These are phyloP conservation scores for Drosophila peninsularis DNA, from an alignment of 2,888 invertebrate genomes.

Conservation along the genomic window DNA sequence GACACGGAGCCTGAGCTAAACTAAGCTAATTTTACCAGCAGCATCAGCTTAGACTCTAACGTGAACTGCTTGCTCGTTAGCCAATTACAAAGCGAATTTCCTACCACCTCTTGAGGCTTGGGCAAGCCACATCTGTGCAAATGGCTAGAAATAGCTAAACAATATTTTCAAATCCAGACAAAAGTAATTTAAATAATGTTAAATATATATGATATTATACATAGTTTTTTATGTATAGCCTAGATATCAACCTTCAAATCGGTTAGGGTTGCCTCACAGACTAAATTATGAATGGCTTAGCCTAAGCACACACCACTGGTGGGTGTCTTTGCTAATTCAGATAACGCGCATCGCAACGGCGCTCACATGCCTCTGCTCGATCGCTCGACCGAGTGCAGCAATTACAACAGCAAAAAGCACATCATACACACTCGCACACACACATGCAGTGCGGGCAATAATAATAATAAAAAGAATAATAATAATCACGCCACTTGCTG, in stretches of 20 bases:
- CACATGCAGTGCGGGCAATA: slow-evolving; percentile 28
- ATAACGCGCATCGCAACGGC: neutral
- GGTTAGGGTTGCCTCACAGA: neutral
- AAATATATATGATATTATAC: no score
- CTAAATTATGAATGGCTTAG: neutral
- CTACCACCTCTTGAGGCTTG: no score
- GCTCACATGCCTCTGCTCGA: slow-evolving; percentile 1
- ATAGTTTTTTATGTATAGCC: no score
- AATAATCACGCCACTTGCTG: slow-evolving; percentile 76
- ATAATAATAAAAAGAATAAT: slow-evolving; percentile 59
- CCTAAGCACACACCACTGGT: neutral
- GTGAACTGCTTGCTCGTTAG: no score
- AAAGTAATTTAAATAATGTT: no score
- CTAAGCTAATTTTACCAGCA: no score
- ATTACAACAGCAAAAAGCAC: slow-evolving; percentile 48
- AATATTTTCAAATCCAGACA: no score
- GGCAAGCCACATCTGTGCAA: no score
- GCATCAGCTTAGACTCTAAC: no score
- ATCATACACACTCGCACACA: slow-evolving; percentile 6
- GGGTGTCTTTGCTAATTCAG: slow-evolving; percentile 7
- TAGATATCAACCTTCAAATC: neutral
- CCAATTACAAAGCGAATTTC: no score
- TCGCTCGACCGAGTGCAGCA: slow-evolving; percentile 32
- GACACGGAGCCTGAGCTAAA: no score
- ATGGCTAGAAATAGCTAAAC: no score